Base-by-base conservation (phyloP, 2,113 vertebrate species). In the Siphamia tubifer region DNA sequence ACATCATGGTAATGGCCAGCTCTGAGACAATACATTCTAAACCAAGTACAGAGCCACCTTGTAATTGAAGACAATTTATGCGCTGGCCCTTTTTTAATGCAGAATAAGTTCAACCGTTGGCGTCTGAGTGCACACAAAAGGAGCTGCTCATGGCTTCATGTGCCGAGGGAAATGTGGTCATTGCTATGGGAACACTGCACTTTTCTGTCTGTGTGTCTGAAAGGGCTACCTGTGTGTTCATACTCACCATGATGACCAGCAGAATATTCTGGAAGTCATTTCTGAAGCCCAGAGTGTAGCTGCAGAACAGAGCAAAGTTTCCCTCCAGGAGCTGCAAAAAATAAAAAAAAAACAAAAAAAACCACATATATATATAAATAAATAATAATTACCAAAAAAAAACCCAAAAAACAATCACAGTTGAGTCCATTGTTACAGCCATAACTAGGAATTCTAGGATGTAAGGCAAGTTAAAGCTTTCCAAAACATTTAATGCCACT, bases 301-400 rank as follows among this genome's bases (percentile, higher is more conserved):
- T 96, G 79, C 97, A 97, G 91, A 98, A 99, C 32, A 99, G 92
- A 10, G 96, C 98, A 0, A 98, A 98, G 91, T 98, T 99, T 19
- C 97, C 98, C 65, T 99, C 98, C 71, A 99, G 90, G 53, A 99
- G 93, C 98, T 99, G 88, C 0, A 43, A 61, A 68, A 12, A 77
- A 23, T 47, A 6, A 15, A 17, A 15, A 15, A 40, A 3, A n/a
- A n/a, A n/a, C n/a, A n/a, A n/a, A n/a, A n/a, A n/a, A n/a, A n/a
- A n/a, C n/a, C n/a, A n/a, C n/a, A n/a, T n/a, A n/a, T n/a, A n/a
- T n/a, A n/a, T n/a, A n/a, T n/a, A n/a, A n/a, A n/a, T n/a, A n/a
- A n/a, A n/a, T n/a, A n/a, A n/a, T n/a, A n/a, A n/a, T n/a, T n/a
- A n/a, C n/a, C n/a, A n/a, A n/a, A n/a, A n/a, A n/a, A n/a, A n/a